These are phyloP conservation scores for Vulpes vulpes DNA, from an alignment of 2,113 vertebrate species.

Conservation along the genomic window DNA sequence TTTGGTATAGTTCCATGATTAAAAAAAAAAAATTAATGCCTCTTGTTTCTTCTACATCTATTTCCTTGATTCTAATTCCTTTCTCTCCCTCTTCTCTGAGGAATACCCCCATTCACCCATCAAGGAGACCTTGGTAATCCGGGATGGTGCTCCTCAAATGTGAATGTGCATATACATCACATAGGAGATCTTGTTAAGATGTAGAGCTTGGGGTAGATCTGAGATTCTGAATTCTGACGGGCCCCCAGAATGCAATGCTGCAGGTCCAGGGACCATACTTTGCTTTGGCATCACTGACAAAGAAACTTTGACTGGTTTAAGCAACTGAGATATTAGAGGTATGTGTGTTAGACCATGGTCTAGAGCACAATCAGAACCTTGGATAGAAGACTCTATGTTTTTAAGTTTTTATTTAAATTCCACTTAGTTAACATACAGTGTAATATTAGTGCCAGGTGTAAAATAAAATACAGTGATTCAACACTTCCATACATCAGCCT, in stretches of 20 bases:
- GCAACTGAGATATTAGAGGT: neutral
- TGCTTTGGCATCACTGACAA: neutral
- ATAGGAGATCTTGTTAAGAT: neutral
- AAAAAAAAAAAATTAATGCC: too few species aligned
- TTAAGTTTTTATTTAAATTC: neutral
- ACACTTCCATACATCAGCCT: neutral
- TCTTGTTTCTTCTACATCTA: neutral
- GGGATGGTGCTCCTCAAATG: too few species aligned
- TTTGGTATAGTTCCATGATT: neutral
- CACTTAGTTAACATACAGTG: neutral
- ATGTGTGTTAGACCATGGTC: neutral
- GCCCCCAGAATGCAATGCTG: too few species aligned
- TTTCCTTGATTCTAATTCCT: neutral
- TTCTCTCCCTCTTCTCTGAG: neutral
- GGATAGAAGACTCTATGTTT: neutral
- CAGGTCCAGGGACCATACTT: neutral
- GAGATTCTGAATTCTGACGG: neutral
- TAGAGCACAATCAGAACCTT: neutral
- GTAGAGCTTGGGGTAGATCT: neutral
- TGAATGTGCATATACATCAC: neutral
- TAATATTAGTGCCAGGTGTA: neutral
- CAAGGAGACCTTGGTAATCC: neutral
- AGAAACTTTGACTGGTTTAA: neutral
- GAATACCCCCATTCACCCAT: neutral
- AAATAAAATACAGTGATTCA: neutral